Percentiles rank a stretch among this genome's conserved stretches.
Evolutionary conservation across 2,113 vertebrate species (phyloP).

Genomic region (Macroglossus sobrinus): DNA sequence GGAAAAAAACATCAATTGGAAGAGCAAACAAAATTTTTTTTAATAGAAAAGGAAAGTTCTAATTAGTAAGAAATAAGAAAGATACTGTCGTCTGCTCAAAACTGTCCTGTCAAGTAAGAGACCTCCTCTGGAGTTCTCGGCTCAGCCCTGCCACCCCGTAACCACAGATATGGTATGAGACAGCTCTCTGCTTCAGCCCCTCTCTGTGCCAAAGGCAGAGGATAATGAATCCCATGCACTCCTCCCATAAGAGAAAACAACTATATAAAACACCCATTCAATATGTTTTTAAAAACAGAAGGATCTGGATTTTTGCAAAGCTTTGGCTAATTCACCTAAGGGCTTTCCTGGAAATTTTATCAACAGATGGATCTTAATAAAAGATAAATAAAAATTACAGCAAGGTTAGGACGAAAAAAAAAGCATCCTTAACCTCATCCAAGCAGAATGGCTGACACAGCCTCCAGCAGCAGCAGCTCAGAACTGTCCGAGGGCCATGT

Average conservation of each 20-base stretch:
- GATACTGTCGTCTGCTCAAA: background rate
- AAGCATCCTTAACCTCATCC: background rate
- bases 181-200: background rate
- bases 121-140: background rate
- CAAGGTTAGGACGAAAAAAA: background rate
- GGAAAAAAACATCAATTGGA: background rate
- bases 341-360: conserved; percentile 14
- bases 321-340: background rate
- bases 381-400: background rate
- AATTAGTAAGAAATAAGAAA: background rate
- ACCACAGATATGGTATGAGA: too few species aligned
- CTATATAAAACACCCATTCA: background rate
- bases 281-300: background rate
- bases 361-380: background rate
- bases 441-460: background rate
- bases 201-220: background rate
- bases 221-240: background rate
- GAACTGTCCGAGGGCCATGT: background rate
- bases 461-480: background rate
- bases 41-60: background rate
- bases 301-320: background rate
- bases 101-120: background rate
- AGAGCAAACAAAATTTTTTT: background rate
- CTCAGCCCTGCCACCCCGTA: background rate
- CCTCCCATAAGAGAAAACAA: background rate